Conservation (phyloP, 1,140 invertebrate species). For the Zophobas morio region DNA sequence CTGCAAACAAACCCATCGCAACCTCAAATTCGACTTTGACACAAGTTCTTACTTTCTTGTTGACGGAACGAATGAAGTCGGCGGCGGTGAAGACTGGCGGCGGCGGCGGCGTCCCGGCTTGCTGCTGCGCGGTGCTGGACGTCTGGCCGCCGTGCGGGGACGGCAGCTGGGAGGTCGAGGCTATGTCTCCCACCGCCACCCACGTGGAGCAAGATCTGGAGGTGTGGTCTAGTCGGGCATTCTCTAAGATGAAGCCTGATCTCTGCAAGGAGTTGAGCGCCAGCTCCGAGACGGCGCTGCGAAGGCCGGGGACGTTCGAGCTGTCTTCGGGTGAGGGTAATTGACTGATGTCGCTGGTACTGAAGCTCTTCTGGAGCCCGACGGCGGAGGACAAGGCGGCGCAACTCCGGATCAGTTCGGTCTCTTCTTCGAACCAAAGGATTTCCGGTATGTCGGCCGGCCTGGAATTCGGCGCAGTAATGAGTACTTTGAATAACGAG, state of each 20-base stretch:
- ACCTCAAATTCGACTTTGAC: background rate
- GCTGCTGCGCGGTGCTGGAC: constrained; percentile 69
- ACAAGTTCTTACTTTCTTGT: constrained; percentile 79
- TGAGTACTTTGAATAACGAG: too few species aligned
- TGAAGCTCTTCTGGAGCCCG: constrained; percentile 86
- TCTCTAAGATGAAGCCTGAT: constrained; percentile 72
- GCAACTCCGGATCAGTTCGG: constrained; percentile 83
- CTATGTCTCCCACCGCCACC: constrained; percentile 85
- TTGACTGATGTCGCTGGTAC: constrained; percentile 81
- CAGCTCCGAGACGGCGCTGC: constrained; percentile 77
- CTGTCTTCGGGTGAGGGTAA: constrained; percentile 69
- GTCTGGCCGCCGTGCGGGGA: constrained; percentile 79
- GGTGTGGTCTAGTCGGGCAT: constrained; percentile 76
- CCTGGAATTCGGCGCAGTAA: constrained; percentile 61
- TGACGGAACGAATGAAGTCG: constrained; percentile 84
- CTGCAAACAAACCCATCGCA: constrained; percentile 65
- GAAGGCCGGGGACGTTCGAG: constrained; percentile 60
- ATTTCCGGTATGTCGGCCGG: constrained; percentile 76
- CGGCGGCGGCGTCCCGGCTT: constrained; percentile 70
- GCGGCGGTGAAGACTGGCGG: constrained; percentile 77
- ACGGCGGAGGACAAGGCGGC: constrained; percentile 83
- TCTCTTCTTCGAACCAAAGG: constrained; percentile 82
- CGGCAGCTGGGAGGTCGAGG: constrained; percentile 80
- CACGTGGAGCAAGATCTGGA: constrained; percentile 89
- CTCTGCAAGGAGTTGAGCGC: constrained; percentile 77